phyloP scores from a whole-genome alignment of 1,140 invertebrate species.

The Sinonovacula constricta region DNA sequence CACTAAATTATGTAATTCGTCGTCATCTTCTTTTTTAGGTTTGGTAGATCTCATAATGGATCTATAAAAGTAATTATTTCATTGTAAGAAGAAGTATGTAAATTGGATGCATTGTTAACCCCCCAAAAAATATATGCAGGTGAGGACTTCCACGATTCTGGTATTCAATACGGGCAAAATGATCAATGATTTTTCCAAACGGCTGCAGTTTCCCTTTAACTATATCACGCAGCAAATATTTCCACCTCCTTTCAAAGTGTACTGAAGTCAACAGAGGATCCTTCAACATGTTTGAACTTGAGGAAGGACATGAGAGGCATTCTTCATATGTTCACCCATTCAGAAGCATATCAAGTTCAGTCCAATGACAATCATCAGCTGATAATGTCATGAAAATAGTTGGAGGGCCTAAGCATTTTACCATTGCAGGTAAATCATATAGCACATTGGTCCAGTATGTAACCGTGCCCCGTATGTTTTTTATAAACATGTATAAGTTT shows the following conservation, averaged over 20 bases:
- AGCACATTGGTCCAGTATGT: conserved; percentile 33
- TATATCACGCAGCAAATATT: conserved; percentile 51
- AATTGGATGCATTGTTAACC: neutral
- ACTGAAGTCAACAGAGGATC: conserved; percentile 26
- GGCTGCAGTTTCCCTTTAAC: conserved; percentile 12
- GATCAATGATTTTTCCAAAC: neutral
- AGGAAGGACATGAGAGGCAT: conserved; percentile 13
- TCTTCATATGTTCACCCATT: neutral
- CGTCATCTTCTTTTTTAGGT: neutral
- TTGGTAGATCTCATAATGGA: neutral
- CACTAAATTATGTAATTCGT: conserved; percentile 8
- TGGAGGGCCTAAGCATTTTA: conserved; percentile 34
- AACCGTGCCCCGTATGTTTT: conserved; percentile 46
- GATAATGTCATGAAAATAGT: conserved; percentile 49
- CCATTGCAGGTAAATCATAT: conserved; percentile 41
- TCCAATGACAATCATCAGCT: conserved; percentile 43
- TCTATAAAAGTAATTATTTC: conserved; percentile 8
- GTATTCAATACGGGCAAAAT: conserved; percentile 2
- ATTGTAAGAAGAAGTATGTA: neutral
- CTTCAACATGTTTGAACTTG: neutral
- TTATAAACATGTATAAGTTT: conserved; percentile 51
- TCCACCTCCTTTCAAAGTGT: conserved; percentile 40
- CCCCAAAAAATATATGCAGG: conserved; percentile 2
- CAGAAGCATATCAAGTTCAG: conserved; percentile 14
- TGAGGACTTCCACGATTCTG: conserved; percentile 12